Percentiles rank a stretch among this genome's conserved stretches.
Evolutionary conservation across 1,140 invertebrate genomes (phyloP).

Genomic region (Papilio helenus): DNA sequence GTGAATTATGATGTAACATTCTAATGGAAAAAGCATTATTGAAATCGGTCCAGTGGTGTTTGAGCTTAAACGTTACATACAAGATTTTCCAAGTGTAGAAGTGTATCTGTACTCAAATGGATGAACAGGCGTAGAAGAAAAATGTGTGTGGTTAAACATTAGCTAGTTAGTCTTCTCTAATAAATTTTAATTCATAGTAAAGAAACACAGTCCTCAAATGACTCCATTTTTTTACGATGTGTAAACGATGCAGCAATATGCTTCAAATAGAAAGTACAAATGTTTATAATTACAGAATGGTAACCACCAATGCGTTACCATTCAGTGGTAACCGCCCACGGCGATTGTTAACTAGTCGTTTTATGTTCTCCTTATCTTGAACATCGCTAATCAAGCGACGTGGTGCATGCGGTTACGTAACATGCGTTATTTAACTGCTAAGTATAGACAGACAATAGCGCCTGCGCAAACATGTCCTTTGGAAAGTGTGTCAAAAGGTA

Average conservation of each 20-base stretch:
- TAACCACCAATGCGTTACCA: constrained; percentile 20
- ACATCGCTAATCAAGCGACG: constrained; percentile 38
- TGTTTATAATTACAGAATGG: background rate
- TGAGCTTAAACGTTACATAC: too few species aligned
- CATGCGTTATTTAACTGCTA: constrained; percentile 53
- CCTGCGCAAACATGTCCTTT: constrained; percentile 67
- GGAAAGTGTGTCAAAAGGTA: constrained; percentile 67
- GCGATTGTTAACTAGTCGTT: constrained; percentile 28
- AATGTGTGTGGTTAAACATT: too few species aligned
- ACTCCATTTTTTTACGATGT: background rate
- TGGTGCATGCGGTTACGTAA: constrained; percentile 49
- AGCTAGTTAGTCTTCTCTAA: too few species aligned
- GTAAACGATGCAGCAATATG: background rate
- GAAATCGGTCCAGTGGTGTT: too few species aligned
- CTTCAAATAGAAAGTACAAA: background rate
- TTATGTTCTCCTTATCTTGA: constrained; percentile 44
- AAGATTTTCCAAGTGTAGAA: too few species aligned
- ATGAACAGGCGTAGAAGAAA: too few species aligned
- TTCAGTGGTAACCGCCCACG: constrained; percentile 13
- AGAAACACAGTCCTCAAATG: too few species aligned
- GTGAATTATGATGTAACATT: too few species aligned
- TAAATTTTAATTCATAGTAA: too few species aligned
- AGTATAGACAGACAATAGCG: constrained; percentile 61
- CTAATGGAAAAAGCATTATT: too few species aligned
- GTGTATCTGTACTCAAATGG: too few species aligned